Conservation (phyloP, 2,113 vertebrate species). For the Paralichthys olivaceus region DNA sequence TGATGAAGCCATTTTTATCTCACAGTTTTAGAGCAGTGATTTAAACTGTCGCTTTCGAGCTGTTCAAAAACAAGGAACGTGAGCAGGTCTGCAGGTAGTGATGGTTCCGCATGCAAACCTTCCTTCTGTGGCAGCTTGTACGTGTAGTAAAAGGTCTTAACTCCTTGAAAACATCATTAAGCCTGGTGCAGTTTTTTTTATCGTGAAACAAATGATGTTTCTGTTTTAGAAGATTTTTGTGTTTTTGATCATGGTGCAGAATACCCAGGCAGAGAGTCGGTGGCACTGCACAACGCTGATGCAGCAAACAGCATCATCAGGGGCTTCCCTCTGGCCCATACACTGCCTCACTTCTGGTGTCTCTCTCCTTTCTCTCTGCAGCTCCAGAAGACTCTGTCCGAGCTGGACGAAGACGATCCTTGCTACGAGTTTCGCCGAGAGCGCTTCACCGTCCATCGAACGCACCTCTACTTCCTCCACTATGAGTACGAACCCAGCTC, state of each 20-base stretch:
- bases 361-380: conserved; percentile 62
- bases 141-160: too few species aligned
- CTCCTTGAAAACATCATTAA: too few species aligned
- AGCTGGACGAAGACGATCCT: conserved; percentile 96
- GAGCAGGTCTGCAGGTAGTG: neutral
- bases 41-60: neutral
- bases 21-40: too few species aligned
- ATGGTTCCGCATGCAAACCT: too few species aligned
- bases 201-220: too few species aligned
- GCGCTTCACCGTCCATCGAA: conserved; percentile 95
- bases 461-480: conserved; percentile 96
- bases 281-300: neutral
- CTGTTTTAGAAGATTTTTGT: neutral
- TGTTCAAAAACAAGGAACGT: neutral
- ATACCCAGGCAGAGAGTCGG: neutral
- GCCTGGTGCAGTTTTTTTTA: too few species aligned
- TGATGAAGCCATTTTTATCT: too few species aligned
- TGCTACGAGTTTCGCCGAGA: conserved; percentile 98
- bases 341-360: neutral
- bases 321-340: neutral
- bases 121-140: too few species aligned
- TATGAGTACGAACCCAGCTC: conserved; percentile 89
- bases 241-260: neutral
- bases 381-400: conserved; percentile 96
- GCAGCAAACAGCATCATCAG: neutral